Evolutionary conservation across 92 coral and sea anemone genomes (phyloP).

Genomic region (Nematostella vectensis): DNA sequence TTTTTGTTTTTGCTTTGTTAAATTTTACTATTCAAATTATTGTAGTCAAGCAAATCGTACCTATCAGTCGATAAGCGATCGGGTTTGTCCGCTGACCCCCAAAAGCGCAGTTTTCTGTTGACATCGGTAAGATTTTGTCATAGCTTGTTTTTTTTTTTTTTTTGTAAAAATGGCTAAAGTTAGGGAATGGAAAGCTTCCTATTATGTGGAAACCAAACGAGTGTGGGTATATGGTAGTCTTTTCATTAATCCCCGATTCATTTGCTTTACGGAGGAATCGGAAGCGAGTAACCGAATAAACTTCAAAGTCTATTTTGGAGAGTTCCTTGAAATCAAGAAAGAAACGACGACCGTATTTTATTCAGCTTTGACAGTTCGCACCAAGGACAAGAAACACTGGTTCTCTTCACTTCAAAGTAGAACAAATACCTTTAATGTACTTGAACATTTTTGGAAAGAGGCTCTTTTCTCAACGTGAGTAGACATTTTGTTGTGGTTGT

Average conservation of each 20-base stretch:
- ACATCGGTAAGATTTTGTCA: no score
- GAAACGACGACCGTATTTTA: slow-evolving; percentile 66
- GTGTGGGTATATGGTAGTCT: slow-evolving; percentile 78
- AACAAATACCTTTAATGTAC: slow-evolving; percentile 54
- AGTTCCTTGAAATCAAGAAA: slow-evolving; percentile 65
- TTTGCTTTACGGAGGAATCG: slow-evolving; percentile 61
- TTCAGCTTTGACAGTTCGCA: slow-evolving; percentile 69
- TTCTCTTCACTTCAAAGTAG: slow-evolving; percentile 81
- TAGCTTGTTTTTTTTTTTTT: no score
- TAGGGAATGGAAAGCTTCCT: slow-evolving; percentile 86
- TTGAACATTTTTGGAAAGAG: slow-evolving; percentile 98
- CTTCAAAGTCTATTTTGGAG: slow-evolving; percentile 55
- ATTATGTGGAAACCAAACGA: slow-evolving; percentile 53
- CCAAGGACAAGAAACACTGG: slow-evolving; percentile 64
- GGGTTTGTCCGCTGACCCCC: not conserved
- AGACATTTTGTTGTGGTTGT: no score
- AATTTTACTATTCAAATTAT: no score
- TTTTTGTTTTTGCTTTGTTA: no score
- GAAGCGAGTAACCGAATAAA: slow-evolving; percentile 31
- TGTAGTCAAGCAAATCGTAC: no score
- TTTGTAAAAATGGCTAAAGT: slow-evolving; percentile 75
- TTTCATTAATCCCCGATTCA: slow-evolving; percentile 41
- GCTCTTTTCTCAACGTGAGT: slow-evolving; percentile 57
- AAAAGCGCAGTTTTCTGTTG: not conserved
- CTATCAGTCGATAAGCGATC: no score